phyloP scores from a whole-genome alignment of 2,113 vertebrate genomes.

The Caloenas nicobarica region DNA sequence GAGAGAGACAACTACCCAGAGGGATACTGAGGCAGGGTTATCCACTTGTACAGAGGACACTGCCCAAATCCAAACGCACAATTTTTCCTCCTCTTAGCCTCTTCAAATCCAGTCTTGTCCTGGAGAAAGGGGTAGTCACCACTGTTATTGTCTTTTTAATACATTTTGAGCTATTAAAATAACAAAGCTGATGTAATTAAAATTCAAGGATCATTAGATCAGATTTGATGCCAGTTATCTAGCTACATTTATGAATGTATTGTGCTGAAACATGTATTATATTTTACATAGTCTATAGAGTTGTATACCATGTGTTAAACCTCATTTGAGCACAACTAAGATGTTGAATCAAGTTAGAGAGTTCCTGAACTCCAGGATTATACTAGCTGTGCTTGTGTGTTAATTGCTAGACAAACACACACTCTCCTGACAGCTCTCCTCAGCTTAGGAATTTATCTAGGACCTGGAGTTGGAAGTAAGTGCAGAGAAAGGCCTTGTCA shows the following conservation, averaged over 20 bases:
- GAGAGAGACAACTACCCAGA: not conserved
- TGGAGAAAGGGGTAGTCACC: not conserved
- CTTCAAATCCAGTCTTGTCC: not conserved
- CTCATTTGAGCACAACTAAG: not conserved
- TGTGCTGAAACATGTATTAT: not conserved
- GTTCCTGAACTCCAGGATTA: not conserved
- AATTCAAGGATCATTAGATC: not conserved
- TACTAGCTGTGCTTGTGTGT: not conserved
- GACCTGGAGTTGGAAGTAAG: not conserved
- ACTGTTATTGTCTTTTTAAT: not conserved
- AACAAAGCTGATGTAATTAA: not conserved
- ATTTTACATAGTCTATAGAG: not conserved
- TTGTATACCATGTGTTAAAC: not conserved
- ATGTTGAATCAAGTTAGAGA: not conserved
- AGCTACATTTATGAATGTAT: not conserved
- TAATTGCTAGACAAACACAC: not conserved
- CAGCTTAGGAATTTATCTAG: not conserved
- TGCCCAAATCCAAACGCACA: not conserved
- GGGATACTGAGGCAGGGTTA: not conserved
- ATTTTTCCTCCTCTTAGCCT: not conserved
- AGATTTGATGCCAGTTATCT: not conserved
- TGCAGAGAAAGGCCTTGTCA: not conserved
- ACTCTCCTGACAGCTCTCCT: not conserved
- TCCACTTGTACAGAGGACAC: not conserved
- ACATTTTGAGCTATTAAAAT: not conserved